Evolutionary conservation across 2,113 vertebrate species (phyloP), one percentile per base, ranked within the genome.

Genomic region (Marcusenius ussheri): DNA sequence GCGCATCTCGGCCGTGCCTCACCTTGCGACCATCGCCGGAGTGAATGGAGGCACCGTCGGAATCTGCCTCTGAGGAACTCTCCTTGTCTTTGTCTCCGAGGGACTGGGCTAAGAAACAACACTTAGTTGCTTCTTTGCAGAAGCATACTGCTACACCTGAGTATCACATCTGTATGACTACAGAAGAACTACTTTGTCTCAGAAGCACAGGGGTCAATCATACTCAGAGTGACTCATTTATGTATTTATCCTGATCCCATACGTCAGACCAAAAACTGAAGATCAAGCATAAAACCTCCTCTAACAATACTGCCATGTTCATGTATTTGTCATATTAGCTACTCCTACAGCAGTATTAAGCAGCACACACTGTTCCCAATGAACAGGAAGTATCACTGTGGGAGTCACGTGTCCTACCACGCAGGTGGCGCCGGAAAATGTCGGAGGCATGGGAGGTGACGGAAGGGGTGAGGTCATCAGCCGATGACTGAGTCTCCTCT

Each of bases 21-120:
- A 98, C 98, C 97, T 99, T 99, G 94, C 97, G 97, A 92, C 97
- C 97, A 47, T 98, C 97, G 0, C 96, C 98, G 91, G 97, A 94
- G 42, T 96, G 96, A 91, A 96, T 92, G 11, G 96, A 96, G 91
- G 95, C 95, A 91, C 97, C 95, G 91, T 98, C 97, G 0, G 97
- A 96, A 80, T 98, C 97, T n/a, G 96, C 96, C 58, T 97, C 97
- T 39, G 96, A 97, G 90, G 95, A 96, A 90, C 95, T 96, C 27
- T 96, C 96, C 93, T 97, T 97, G 91, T 96, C 96, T 89, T 93
- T 95, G 39, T 93, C 96, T 93, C 90, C 91, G 62, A 96, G 94
- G 92, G 95, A 95, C 35, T 91, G 94, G 85, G 94, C 95, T 90
- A 80, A 46, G 56, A 50, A 62, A 83, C 8, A 45, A n/a, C 11